Conservation (phyloP, 2,888 invertebrate genomes). For the Sthenelais limicola region DNA sequence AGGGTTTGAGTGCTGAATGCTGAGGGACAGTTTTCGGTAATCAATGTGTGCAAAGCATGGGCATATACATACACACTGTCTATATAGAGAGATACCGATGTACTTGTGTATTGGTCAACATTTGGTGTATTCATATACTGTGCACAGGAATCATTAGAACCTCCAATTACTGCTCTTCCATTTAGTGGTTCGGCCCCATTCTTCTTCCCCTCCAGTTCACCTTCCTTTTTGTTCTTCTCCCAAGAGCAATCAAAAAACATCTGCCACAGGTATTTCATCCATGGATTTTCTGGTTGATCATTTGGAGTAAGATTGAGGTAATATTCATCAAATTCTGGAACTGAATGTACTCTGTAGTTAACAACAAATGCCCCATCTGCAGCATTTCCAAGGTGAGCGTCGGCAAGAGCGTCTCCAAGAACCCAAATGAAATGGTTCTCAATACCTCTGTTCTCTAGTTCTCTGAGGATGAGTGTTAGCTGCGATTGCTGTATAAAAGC, state of each 20-base stretch:
- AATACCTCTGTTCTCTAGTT: neutral
- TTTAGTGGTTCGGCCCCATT: too few relatives aligned
- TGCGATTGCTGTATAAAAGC: neutral
- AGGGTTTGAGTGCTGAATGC: neutral
- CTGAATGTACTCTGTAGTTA: neutral
- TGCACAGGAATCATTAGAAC: neutral
- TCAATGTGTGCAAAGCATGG: neutral
- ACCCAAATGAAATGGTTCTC: neutral
- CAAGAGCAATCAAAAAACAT: conserved; percentile 8
- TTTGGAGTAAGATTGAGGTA: conserved; percentile 2
- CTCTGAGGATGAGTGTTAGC: neutral
- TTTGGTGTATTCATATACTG: neutral
- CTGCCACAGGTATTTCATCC: neutral
- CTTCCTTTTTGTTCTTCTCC: neutral
- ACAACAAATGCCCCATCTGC: conserved; percentile 3
- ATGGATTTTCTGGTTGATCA: neutral
- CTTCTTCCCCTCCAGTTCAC: neutral
- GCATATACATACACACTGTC: neutral
- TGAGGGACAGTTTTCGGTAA: neutral
- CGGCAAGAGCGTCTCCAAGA: neutral
- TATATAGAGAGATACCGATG: neutral
- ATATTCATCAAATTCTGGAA: neutral
- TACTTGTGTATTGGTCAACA: neutral
- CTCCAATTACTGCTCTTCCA: too few relatives aligned
- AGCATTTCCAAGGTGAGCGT: neutral